Percentiles rank a stretch among this genome's conserved stretches.
These are phyloP conservation scores for Condylostylus longicornis DNA, from an alignment of 1,140 invertebrate species.

Conservation along the genomic window DNA sequence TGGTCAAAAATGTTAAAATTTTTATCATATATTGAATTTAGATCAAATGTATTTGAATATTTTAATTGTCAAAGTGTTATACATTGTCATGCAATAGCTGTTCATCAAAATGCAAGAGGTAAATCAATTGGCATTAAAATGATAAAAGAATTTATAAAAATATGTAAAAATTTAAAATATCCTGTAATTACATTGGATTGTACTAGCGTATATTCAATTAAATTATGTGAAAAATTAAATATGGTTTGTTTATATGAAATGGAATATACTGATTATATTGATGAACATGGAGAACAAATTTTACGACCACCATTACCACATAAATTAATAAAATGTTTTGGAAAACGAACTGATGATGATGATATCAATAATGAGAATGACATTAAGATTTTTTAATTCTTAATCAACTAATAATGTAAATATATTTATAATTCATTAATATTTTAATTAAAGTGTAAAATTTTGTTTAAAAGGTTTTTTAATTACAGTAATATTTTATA, in stretches of 20 bases:
- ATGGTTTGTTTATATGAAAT: conserved; percentile 8
- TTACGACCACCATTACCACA: conserved; percentile 8
- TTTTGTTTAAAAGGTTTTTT: no score
- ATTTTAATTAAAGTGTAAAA: no score
- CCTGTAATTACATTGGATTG: conserved; percentile 8
- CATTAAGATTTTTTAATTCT: no score
- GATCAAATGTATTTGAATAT: conserved; percentile 7
- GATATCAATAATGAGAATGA: no score
- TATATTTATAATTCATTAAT: no score
- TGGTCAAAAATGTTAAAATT: conserved; percentile 7
- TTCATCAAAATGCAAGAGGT: conserved; percentile 3
- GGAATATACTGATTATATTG: conserved; percentile 8
- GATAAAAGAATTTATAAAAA: conserved; percentile 2
- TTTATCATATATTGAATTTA: conserved; percentile 6
- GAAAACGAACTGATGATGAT: no score
- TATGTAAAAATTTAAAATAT: conserved; percentile 3
- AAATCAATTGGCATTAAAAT: conserved; percentile 6
- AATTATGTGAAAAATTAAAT: conserved; percentile 7
- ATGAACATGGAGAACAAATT: conserved; percentile 4
- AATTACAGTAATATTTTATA: no score
- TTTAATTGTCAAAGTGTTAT: conserved; percentile 6
- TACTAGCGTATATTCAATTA: conserved; percentile 8
- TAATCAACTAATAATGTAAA: no score
- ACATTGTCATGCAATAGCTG: conserved; percentile 9
- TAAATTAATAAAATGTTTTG: conserved; percentile 7